Conservation (phyloP, 2,888 invertebrate genomes). For the Tetanocera ferruginea region DNA sequence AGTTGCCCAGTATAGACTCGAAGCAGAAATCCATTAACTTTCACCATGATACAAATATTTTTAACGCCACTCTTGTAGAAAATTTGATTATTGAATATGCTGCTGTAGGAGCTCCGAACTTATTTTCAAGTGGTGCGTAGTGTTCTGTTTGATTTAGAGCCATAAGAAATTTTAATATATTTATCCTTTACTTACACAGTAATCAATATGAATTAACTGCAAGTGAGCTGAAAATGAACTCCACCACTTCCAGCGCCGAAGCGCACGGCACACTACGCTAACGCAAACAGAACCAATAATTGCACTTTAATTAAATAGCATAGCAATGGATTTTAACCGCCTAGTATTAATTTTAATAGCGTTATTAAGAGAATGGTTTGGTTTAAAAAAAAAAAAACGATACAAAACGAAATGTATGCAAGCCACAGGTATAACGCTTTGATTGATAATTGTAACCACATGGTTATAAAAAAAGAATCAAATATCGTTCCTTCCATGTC, state of each 20-base stretch:
- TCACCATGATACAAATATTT: conserved; percentile 18
- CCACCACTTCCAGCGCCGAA: neutral
- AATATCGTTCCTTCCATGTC: neutral
- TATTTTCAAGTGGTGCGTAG: conserved; percentile 33
- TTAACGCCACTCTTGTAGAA: conserved; percentile 31
- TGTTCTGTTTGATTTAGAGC: neutral
- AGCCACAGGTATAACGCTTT: neutral
- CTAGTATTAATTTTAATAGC: conserved; percentile 15
- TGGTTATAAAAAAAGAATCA: neutral
- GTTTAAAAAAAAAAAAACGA: neutral
- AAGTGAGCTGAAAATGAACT: neutral
- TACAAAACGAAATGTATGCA: neutral
- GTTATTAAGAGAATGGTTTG: neutral
- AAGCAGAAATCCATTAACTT: neutral
- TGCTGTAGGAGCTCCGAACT: conserved; percentile 25
- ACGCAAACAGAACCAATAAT: neutral
- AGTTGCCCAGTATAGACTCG: neutral
- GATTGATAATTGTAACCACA: neutral
- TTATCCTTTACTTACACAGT: neutral
- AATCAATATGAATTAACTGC: conserved; percentile 24
- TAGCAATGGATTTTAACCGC: neutral
- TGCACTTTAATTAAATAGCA: neutral
- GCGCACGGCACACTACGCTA: neutral
- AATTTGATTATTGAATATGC: conserved; percentile 31
- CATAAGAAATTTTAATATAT: neutral